These are phyloP conservation scores for zebrafish (Danio rerio) DNA, from an alignment of 2,113 vertebrate species.

Conservation along the genomic window GRCz12tu NC_133194.1:28329501-28330000, in stretches of 20 bases:
- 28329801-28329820: constrained; percentile 13
- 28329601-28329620: neutral
- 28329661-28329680: neutral
- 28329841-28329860: constrained; percentile 55
- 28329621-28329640: neutral
- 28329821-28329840: constrained; percentile 12
- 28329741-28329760: neutral
- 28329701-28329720: neutral
- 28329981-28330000: constrained; percentile 46
- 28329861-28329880: constrained; percentile 54
- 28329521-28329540: constrained; percentile 66
- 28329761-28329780: neutral
- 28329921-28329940: constrained; percentile 43
- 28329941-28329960: constrained; percentile 53
- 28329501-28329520: constrained; percentile 60
- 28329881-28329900: constrained; percentile 47
- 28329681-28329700: neutral
- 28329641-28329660: neutral
- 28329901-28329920: constrained; percentile 55
- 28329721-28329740: neutral
- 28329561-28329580: neutral
- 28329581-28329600: constrained; percentile 2
- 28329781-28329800: neutral
- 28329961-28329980: constrained; percentile 54
- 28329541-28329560: constrained; percentile 33